These are phyloP conservation scores for Pogonocherus hispidulus DNA, from an alignment of 2,888 invertebrate genomes.

Conservation along the genomic window DNA sequence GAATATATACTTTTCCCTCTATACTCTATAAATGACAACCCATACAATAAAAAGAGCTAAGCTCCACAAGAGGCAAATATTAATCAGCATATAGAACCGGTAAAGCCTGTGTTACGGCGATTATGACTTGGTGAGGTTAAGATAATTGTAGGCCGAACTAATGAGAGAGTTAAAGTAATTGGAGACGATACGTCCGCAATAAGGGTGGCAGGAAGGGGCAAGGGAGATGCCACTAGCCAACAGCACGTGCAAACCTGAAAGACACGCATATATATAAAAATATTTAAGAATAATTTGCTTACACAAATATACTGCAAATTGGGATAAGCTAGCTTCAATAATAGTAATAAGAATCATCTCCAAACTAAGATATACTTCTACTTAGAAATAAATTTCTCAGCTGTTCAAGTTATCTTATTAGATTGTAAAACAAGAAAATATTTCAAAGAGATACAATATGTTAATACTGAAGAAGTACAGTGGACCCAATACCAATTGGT, in stretches of 20 bases:
- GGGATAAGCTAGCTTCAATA: no score
- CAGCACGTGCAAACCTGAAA: slow-evolving; percentile 68
- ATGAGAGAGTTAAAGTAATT: slow-evolving; percentile 60
- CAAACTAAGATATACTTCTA: no score
- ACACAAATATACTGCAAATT: no score
- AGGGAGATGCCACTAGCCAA: slow-evolving; percentile 65
- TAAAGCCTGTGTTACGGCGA: slow-evolving; percentile 29
- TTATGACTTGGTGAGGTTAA: slow-evolving; percentile 37
- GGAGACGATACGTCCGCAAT: slow-evolving; percentile 64
- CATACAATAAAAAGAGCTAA: neutral
- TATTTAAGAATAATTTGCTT: no score
- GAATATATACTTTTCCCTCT: slow-evolving; percentile 23
- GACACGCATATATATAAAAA: slow-evolving; percentile 44
- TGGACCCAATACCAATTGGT: no score
- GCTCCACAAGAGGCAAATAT: slow-evolving; percentile 6
- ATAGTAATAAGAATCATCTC: no score
- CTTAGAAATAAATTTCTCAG: no score
- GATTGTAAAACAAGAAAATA: no score
- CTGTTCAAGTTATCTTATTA: no score
- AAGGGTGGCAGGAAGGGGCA: slow-evolving; percentile 68
- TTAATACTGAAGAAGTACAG: no score
- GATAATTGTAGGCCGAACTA: slow-evolving; percentile 48
- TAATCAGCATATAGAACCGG: slow-evolving; percentile 27
- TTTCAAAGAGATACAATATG: no score
- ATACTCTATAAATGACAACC: slow-evolving; percentile 18